Evolutionary conservation across 2,797 vertebrate species (phyloP).

Genomic region (Enteromius viviparus): DNA sequence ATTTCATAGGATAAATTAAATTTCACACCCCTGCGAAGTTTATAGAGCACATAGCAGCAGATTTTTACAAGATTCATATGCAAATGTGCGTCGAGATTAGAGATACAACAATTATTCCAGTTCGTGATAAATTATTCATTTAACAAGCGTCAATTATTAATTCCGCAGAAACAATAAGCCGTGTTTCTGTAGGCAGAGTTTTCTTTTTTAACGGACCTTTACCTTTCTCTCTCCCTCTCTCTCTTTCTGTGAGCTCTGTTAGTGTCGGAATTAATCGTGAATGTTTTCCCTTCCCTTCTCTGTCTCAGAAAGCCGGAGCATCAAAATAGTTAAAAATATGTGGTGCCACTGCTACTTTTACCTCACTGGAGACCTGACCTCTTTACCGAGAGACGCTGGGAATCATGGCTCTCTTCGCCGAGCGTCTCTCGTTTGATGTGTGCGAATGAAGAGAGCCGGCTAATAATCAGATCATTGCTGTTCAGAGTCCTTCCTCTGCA

Average conservation of each 20-base stretch:
- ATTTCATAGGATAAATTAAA: conserved; percentile 60
- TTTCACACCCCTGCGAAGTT: conserved; percentile 86
- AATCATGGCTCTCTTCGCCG: too few species aligned
- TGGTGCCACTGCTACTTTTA: conserved; percentile 51
- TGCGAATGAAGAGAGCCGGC: conserved; percentile 58
- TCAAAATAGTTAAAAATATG: conserved; percentile 49
- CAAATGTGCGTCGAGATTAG: conserved; percentile 96
- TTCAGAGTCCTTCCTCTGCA: conserved; percentile 53
- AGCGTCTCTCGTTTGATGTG: too few species aligned
- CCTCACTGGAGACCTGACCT: conserved; percentile 61
- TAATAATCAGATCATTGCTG: conserved; percentile 68
- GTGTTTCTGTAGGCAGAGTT: conserved; percentile 80
- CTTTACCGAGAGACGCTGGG: conserved; percentile 51
- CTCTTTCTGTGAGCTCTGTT: conserved; percentile 62
- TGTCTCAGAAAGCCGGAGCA: conserved; percentile 53
- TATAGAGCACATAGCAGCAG: conserved; percentile 78
- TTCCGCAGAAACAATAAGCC: conserved; percentile 86
- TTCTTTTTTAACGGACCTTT: conserved; percentile 68
- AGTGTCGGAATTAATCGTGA: conserved; percentile 66
- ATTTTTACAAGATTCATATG: conserved; percentile 87
- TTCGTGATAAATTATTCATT: conserved; percentile 95
- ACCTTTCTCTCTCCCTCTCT: too few species aligned
- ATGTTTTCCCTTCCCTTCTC: conserved; percentile 54
- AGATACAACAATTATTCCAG: conserved; percentile 97
- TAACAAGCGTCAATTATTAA: conserved; percentile 94